phyloP scores from a whole-genome alignment of 2,797 vertebrate species.

The Schizothorax lantsangensis region DNA sequence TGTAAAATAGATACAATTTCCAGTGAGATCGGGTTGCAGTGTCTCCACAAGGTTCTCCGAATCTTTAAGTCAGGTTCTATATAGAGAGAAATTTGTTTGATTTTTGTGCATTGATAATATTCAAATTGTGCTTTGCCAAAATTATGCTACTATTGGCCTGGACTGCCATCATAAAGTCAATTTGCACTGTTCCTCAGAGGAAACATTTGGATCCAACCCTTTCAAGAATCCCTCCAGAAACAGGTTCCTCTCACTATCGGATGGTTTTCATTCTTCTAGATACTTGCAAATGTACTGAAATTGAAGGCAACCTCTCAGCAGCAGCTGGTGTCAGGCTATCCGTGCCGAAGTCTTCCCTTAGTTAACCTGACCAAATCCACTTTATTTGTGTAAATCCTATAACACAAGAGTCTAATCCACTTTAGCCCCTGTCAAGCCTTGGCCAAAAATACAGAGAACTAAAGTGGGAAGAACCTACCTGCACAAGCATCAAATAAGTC shows the following conservation, averaged over 20 bases:
- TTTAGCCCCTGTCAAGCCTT: constrained; percentile 61
- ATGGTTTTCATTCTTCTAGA: neutral
- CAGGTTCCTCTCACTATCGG: neutral
- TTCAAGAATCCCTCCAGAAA: neutral
- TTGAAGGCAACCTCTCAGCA: constrained; percentile 39
- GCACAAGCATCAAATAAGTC: constrained; percentile 5
- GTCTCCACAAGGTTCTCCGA: neutral
- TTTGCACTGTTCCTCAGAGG: neutral
- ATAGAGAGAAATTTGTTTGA: neutral
- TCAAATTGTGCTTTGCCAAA: neutral
- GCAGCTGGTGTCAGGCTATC: constrained; percentile 49
- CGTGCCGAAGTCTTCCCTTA: constrained; percentile 47
- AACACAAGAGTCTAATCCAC: constrained; percentile 64
- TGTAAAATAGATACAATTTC: neutral
- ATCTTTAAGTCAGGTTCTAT: neutral
- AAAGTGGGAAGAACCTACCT: constrained; percentile 37
- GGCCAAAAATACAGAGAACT: constrained; percentile 54
- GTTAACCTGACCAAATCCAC: constrained; percentile 66
- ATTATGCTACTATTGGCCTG: neutral
- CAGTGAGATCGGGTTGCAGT: neutral
- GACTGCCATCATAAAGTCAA: neutral
- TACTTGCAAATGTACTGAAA: neutral
- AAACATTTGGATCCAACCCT: neutral
- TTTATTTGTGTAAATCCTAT: constrained; percentile 65
- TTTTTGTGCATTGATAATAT: neutral